Base-by-base conservation (phyloP, 2,888 invertebrate species). In the Cheilosia pagana region DNA sequence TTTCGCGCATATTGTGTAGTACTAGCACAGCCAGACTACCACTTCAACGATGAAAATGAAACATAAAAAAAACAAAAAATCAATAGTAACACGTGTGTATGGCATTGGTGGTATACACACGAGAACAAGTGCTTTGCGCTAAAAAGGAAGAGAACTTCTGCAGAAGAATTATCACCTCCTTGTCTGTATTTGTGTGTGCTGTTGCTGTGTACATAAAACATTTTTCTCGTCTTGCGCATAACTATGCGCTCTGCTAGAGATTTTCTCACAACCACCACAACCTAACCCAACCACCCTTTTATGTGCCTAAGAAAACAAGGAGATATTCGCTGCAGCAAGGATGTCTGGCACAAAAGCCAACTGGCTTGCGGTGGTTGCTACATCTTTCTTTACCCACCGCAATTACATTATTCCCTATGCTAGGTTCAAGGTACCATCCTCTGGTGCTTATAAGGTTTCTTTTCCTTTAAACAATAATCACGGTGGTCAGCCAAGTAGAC, bases 71-170 rank as follows among this genome's bases (percentile, higher is more conserved):
- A 23, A 8, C n/a, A 16, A 39, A 60, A 81, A 85, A 85, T 85
- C 85, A 81, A 85, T 85, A 79, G 67, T 70, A 83, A 59, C 83
- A 83, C 83, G 79, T 83, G 83, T 83, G 59, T 75, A 75, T 45
- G 52, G n/a, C 41, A 57, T 75, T 75, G 65, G 39, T 76, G 16
- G 41, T 21, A 59, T 39, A 50, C 21, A 70, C 74, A 45, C 45
- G 52, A 78, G 53, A 53, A 77, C 31, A 76, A 81, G 70, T 65
- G 63, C 70, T 59, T 76, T 68, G 53, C 6, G n/a, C 19, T n/a
- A 62, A 62, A 72, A 72, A 60, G 72, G 52, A 67, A 78, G 60
- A 65, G 72, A 72, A 72, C 60, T 77, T 63, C 62, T 62, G 43
- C 57, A 55, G 45, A 74, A 55, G 53, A 70, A 71, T 85, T 85